Percentiles rank a stretch among this genome's conserved stretches.
Evolutionary conservation across 2,888 invertebrate genomes (phyloP).

Genomic region (Drosophila kuntzei): DNA sequence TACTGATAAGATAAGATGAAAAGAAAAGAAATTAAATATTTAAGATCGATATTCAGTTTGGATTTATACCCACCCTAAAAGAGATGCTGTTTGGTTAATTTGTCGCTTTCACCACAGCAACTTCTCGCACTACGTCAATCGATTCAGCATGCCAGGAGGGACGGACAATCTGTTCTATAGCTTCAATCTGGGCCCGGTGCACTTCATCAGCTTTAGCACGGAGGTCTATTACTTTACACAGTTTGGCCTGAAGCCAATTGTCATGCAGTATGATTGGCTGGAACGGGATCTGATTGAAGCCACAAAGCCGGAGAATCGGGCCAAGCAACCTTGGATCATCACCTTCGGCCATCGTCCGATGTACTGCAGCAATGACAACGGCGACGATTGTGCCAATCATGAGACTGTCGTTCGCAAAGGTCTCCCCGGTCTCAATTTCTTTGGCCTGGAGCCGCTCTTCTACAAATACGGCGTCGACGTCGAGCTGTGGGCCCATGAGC

Average conservation of each 20-base stretch:
- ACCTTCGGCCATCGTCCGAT: conserved; percentile 94
- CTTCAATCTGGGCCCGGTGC: conserved; percentile 94
- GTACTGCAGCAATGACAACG: conserved; percentile 95
- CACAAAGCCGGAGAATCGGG: conserved; percentile 90
- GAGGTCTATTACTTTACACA: conserved; percentile 97
- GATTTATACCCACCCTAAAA: too few relatives aligned
- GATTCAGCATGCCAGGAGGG: conserved; percentile 96
- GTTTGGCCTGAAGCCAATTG: conserved; percentile 92
- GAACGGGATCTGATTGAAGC: conserved; percentile 92
- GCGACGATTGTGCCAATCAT: conserved; percentile 91
- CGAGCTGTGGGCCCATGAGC: conserved; percentile 98
- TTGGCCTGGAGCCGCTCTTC: conserved; percentile 93
- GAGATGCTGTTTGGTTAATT: too few relatives aligned
- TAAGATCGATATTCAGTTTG: too few relatives aligned
- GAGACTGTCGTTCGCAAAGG: conserved; percentile 89
- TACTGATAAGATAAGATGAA: too few relatives aligned
- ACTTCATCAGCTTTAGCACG: conserved; percentile 96
- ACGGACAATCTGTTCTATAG: conserved; percentile 92
- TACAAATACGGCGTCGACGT: conserved; percentile 96
- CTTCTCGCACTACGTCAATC: conserved; percentile 96
- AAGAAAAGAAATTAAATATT: too few relatives aligned
- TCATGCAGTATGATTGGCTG: conserved; percentile 94
- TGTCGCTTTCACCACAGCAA: conserved; percentile 88
- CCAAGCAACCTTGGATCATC: conserved; percentile 92
- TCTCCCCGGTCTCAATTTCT: conserved; percentile 88